These are phyloP conservation scores for Microtus richardsoni DNA, from an alignment of 2,113 vertebrate genomes.

Conservation along the genomic window DNA sequence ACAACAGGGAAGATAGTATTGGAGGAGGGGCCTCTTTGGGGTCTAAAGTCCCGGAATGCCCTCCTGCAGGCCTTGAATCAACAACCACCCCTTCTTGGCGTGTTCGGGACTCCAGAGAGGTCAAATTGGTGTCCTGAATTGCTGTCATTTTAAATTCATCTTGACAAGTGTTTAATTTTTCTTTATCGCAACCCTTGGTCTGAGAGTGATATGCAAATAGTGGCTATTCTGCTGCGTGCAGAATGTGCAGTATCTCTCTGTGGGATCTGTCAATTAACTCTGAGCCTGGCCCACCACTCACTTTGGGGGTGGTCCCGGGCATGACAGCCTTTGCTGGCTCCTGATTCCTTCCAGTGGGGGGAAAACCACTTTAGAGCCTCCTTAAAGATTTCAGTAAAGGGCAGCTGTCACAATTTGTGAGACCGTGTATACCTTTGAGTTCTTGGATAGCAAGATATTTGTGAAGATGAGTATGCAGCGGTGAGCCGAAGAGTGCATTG, in stretches of 20 bases:
- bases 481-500: neutral
- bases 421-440: neutral
- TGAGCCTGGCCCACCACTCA: conserved; percentile 31
- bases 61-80: conserved; percentile 48
- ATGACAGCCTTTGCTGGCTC: neutral
- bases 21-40: neutral
- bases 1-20: neutral
- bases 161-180: conserved; percentile 81
- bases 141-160: conserved; percentile 80
- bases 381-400: conserved; percentile 28
- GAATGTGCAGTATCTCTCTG: conserved; percentile 66
- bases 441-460: neutral
- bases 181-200: conserved; percentile 68
- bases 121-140: conserved; percentile 65
- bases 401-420: neutral
- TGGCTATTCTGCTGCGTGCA: conserved; percentile 55
- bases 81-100: conserved; percentile 21
- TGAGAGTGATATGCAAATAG: conserved; percentile 78
- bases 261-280: conserved; percentile 77
- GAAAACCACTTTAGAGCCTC: neutral
- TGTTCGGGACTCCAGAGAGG: conserved; percentile 64
- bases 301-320: conserved; percentile 65
- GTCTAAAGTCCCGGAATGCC: neutral
- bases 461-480: neutral
- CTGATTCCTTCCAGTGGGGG: neutral